Base-by-base conservation (phyloP, 2,888 invertebrate species). In the Tridacna gigas region DNA sequence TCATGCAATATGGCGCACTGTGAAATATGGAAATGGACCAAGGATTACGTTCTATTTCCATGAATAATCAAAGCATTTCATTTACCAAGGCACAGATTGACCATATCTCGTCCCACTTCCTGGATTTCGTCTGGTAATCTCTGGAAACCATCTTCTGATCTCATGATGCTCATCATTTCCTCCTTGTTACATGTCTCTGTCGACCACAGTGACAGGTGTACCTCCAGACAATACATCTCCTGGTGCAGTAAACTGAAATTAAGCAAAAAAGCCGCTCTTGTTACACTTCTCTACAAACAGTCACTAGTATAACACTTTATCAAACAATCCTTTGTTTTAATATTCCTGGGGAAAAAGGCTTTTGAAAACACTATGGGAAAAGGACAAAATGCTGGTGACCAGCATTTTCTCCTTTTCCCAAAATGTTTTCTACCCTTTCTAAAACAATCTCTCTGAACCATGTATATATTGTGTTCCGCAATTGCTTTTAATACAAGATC, bases 221-320 rank as follows among this genome's bases (percentile, higher is more conserved):
- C 71, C 25, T 71, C 51, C 11, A 71, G 25, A 51, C 71, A 71
- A 12, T 15, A 7, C 71, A 71, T 71, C 71, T 71, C 71, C 4
- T 71, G 51, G 15, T 51, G 71, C 11, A 71, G 26, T 18, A n/a
- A 9, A 25, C 71, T 71, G 25, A 67, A 67, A 67, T n/a, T 63
- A 25, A 63, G 9, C 1, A 2, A 60, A 60, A n/a, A 60, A 60
- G n/a, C 2, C 7, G 7, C 37, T 37, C 7, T 37, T 37, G 37
- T 37, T 37, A 37, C 37, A 37, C 37, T 4, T 37, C 37, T 37
- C 37, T 37, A 37, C 37, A 37, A 37, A 37, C 37, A 37, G 7
- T 37, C 7, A 37, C 37, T 37, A 4, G 37, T 37, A 4, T 37
- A 37, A 37, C 37, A 2, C 37, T 37, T 37, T 37, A 37, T 37